phyloP scores from a whole-genome alignment of 2,888 invertebrate genomes.

The Dione juno region DNA sequence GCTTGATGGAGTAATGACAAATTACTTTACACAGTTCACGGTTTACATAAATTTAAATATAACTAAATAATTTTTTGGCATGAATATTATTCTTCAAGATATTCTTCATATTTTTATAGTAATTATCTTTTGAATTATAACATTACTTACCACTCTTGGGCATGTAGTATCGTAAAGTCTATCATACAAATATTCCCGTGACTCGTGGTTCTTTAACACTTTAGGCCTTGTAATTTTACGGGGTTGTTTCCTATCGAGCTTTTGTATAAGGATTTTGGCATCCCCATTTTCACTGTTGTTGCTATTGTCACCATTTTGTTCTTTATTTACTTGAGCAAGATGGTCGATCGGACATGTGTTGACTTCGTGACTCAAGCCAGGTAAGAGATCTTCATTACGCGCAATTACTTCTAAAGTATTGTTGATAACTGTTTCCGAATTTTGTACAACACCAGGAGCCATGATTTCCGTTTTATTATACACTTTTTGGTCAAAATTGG shows the following conservation, averaged over 20 bases:
- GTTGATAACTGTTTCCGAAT: conserved; percentile 60
- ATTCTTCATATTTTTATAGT: not conserved
- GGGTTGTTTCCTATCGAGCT: conserved; percentile 56
- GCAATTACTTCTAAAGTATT: conserved; percentile 50
- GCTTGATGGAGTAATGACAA: conserved; percentile 16
- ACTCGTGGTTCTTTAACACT: conserved; percentile 72
- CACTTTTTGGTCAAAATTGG: conserved; percentile 15
- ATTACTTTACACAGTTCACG: conserved; percentile 13
- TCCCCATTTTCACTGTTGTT: conserved; percentile 26
- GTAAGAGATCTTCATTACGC: conserved; percentile 50
- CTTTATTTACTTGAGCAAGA: conserved; percentile 42
- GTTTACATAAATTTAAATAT: not conserved
- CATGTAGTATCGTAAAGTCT: conserved; percentile 68
- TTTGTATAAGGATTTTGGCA: conserved; percentile 46
- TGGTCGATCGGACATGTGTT: conserved; percentile 63
- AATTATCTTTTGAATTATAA: not conserved
- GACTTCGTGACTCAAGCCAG: conserved; percentile 48
- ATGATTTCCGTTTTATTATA: conserved; percentile 51
- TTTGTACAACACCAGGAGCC: conserved; percentile 72
- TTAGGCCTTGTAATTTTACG: conserved; percentile 67
- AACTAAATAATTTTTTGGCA: not conserved
- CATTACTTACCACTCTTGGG: conserved; percentile 68
- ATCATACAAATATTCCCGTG: conserved; percentile 69
- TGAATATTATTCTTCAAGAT: not conserved
- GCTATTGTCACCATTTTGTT: conserved; percentile 37